These are phyloP conservation scores for Cryptoblepharus egeriae DNA, from an alignment of 2,797 vertebrate species.

Conservation along the genomic window DNA sequence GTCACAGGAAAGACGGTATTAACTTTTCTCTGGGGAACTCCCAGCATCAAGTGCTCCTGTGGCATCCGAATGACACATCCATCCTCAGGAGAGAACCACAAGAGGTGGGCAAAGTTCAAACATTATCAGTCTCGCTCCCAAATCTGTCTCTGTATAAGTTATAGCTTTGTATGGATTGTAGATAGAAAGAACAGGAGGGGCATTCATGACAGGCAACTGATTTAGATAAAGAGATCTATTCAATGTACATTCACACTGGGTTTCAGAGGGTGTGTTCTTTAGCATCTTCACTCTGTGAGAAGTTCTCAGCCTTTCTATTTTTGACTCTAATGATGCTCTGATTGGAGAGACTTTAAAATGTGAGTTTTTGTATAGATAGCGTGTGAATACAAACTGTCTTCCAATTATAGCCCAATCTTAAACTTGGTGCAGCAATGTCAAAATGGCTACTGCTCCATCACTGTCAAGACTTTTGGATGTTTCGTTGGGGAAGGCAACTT, in stretches of 20 bases:
- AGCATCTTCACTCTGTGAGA: not conserved
- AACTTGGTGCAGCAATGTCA: too few species aligned
- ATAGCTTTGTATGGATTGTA: not conserved
- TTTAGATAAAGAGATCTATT: not conserved
- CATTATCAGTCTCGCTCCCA: slow-evolving; percentile 1
- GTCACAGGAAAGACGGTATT: not conserved
- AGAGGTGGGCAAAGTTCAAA: not conserved
- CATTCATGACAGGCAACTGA: not conserved
- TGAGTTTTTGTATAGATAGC: not conserved
- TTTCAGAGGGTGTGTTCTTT: not conserved
- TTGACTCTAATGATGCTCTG: not conserved
- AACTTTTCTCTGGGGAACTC: not conserved
- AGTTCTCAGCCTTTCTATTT: not conserved
- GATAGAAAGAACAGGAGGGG: slow-evolving; percentile 10
- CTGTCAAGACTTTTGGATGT: too few species aligned
- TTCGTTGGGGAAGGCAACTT: too few species aligned
- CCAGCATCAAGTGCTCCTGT: too few species aligned
- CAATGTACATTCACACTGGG: not conserved
- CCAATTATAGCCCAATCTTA: not conserved
- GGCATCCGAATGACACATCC: not conserved
- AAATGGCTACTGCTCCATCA: too few species aligned
- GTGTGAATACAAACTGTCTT: not conserved
- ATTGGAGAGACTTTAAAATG: not conserved
- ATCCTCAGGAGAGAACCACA: not conserved
- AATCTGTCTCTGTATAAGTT: slow-evolving; percentile 3